Base-by-base conservation (phyloP, 2,888 invertebrate genomes). In the Shargacucullia verbasci region DNA sequence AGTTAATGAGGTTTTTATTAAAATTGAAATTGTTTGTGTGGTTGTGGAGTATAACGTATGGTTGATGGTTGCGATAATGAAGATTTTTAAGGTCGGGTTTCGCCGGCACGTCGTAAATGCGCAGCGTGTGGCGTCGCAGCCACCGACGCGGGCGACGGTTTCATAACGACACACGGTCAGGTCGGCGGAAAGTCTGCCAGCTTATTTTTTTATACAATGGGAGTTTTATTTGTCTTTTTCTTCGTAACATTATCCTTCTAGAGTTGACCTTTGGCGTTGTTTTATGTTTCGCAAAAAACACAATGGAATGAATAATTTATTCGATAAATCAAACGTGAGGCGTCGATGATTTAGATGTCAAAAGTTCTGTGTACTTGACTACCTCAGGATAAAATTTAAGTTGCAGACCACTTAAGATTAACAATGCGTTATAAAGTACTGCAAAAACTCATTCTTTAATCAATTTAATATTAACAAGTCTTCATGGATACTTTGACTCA, bases 31-130 rank as follows among this genome's bases (percentile, higher is more conserved):
- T 80, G 83, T 87, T 87, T 86, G 85, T 86, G 77, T 53, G 7
- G 53, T 54, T 73, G 77, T 71, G 53, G 59, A 70, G 70, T 71
- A 68, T 82, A 83, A 87, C 66, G 73, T 81, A 86, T 81, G 76
- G 81, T 79, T 79, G 86, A 85, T 85, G 83, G 79, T 69, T 59
- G 80, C 75, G 86, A 88, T 89, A 87, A 88, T 88, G 85, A 86
- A 87, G 88, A 86, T 80, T 82, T 66, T 85, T 79, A 83, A 84
- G 87, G 77, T 89, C 88, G 69, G 76, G 84, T 90, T 89, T 83
- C 88, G 78, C 70, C 67, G 72, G 78, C 86, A 85, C 85, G 84
- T 83, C 81, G 84, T 82, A 79, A 82, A 78, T 59, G 76, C 84
- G 59, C 85, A 84, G 82, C 83, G 82, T 82, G 85, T 70, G 81